These are phyloP conservation scores for Callyntrura sp. DNA, from an alignment of 2,888 invertebrate genomes.

Conservation along the genomic window DNA sequence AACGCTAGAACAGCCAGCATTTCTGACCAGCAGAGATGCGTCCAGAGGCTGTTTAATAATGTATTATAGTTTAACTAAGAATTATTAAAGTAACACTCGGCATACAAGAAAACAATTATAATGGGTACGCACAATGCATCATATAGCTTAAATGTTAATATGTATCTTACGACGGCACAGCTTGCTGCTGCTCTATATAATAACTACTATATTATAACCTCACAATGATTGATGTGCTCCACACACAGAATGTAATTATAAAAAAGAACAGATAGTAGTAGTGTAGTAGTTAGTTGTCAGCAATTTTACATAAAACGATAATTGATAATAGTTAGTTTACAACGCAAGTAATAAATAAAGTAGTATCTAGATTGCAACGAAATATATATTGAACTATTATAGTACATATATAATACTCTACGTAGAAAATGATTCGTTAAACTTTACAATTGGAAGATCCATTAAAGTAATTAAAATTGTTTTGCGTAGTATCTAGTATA, in stretches of 20 bases:
- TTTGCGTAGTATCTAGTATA: too few relatives aligned
- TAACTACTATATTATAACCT: too few relatives aligned
- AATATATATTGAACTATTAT: too few relatives aligned
- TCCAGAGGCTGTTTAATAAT: conserved; percentile 24
- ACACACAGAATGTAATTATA: background rate
- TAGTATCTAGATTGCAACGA: background rate
- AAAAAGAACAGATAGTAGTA: conserved; percentile 31
- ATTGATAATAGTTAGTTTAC: background rate
- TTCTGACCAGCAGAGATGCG: conserved; percentile 72
- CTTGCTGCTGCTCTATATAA: too few relatives aligned
- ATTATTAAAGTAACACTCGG: background rate
- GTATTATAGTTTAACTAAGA: too few relatives aligned
- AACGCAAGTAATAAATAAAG: conserved; percentile 9
- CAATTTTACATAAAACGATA: background rate
- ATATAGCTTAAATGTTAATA: background rate
- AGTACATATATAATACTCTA: too few relatives aligned
- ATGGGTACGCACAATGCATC: too few relatives aligned
- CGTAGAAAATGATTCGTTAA: too few relatives aligned
- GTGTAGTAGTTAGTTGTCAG: conserved; percentile 16
- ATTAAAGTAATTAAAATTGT: too few relatives aligned
- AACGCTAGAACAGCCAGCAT: conserved; percentile 45
- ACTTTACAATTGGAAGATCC: background rate
- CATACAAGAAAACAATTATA: too few relatives aligned
- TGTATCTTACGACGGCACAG: background rate
- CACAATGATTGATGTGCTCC: conserved; percentile 31